A percentile compares a stretch with the other conserved stretches of the same genome.
Evolutionary conservation across 2,113 vertebrate species (phyloP).

Genomic region (Arenaria interpres): DNA sequence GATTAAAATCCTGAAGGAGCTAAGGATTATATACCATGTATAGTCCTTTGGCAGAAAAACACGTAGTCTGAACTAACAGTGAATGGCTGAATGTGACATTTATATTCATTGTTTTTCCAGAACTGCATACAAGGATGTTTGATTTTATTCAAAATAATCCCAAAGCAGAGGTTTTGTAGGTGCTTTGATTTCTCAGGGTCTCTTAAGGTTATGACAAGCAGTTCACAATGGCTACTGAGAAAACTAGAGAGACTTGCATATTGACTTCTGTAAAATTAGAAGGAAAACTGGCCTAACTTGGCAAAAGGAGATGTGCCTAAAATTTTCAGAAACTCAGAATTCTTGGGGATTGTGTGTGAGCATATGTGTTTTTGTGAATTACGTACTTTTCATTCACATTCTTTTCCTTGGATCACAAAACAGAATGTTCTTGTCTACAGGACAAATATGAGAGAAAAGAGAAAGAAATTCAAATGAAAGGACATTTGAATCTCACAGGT

Average conservation of each 20-base stretch:
- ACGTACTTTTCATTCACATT: not conserved
- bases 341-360: not conserved
- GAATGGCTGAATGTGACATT: slow-evolving; percentile 19
- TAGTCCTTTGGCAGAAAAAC: slow-evolving; percentile 40
- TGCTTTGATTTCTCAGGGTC: slow-evolving; percentile 15
- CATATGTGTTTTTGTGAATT: not conserved
- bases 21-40: slow-evolving; percentile 17
- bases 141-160: slow-evolving; percentile 30
- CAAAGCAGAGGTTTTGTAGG: not conserved
- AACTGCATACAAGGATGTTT: not conserved
- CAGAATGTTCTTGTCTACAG: not conserved
- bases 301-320: not conserved
- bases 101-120: slow-evolving; percentile 39
- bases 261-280: not conserved
- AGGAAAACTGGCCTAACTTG: not conserved
- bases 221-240: not conserved
- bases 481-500: not conserved
- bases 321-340: not conserved
- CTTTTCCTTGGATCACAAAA: not conserved
- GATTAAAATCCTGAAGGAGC: slow-evolving; percentile 60
- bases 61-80: slow-evolving; percentile 10
- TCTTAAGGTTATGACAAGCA: not conserved
- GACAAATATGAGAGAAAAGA: not conserved
- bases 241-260: not conserved
- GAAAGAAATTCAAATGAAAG: not conserved